These are phyloP conservation scores for Steinernema hermaphroditum DNA, from an alignment of 2,888 invertebrate species.

Conservation along the genomic window DNA sequence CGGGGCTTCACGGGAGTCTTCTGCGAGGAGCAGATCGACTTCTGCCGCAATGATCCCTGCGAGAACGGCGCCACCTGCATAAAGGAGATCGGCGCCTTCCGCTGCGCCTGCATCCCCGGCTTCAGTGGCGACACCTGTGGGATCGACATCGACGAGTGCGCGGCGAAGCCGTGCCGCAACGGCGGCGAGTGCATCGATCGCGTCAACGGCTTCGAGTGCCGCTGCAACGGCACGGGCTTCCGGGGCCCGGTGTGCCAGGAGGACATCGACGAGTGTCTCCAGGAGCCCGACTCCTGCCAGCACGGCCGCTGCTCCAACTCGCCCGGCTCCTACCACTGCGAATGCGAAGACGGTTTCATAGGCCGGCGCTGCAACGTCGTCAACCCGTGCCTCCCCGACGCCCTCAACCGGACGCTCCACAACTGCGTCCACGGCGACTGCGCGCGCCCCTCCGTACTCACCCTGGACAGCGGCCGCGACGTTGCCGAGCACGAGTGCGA, in stretches of 20 bases:
- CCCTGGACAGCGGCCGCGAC: slow-evolving; percentile 42
- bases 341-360: slow-evolving; percentile 55
- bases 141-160: slow-evolving; percentile 62
- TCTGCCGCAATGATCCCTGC: slow-evolving; percentile 56
- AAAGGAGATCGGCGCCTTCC: slow-evolving; percentile 78
- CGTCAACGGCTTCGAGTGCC: slow-evolving; percentile 60
- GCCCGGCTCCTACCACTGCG: slow-evolving; percentile 57
- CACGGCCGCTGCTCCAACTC: slow-evolving; percentile 60
- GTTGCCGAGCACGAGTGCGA: slow-evolving; percentile 58
- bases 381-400: slow-evolving; percentile 56
- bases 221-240: slow-evolving; percentile 59
- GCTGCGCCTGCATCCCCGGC: slow-evolving; percentile 56
- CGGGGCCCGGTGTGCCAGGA: slow-evolving; percentile 55
- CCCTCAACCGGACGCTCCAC: slow-evolving; percentile 51
- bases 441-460: slow-evolving; percentile 42
- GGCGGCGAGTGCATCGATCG: slow-evolving; percentile 57
- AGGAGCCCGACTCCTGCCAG: slow-evolving; percentile 47
- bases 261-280: slow-evolving; percentile 46
- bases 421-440: slow-evolving; percentile 50
- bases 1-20: slow-evolving; percentile 44
- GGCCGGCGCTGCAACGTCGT: slow-evolving; percentile 57
- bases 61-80: slow-evolving; percentile 75
- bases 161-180: slow-evolving; percentile 50
- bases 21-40: slow-evolving; percentile 58
- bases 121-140: slow-evolving; percentile 59